Conservation (phyloP, 2,113 vertebrate species). For the Equus przewalskii region DNA sequence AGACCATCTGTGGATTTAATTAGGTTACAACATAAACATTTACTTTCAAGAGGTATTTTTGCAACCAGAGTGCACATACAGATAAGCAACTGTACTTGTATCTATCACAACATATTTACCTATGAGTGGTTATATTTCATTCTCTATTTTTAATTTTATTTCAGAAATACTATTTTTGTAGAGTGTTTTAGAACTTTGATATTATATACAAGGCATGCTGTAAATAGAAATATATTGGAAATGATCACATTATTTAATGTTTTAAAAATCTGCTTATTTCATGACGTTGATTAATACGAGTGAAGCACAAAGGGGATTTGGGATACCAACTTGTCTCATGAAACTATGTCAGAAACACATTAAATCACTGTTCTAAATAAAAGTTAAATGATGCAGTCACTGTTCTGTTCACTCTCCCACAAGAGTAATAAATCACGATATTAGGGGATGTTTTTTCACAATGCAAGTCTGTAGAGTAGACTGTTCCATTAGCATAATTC, state of each 20-base stretch:
- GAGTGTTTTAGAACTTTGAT: background rate
- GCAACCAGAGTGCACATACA: background rate
- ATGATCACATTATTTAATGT: background rate
- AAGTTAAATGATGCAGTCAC: constrained; percentile 43
- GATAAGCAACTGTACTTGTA: background rate
- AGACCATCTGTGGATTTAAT: constrained; percentile 46
- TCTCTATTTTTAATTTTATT: constrained; percentile 35
- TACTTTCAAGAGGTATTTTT: constrained; percentile 58
- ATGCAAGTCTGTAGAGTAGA: background rate
- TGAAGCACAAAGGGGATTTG: background rate
- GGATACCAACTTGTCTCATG: background rate
- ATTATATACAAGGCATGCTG: background rate
- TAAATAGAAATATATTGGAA: constrained; percentile 10
- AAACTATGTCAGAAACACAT: constrained; percentile 36
- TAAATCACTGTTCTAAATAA: constrained; percentile 49
- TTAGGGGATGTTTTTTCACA: background rate
- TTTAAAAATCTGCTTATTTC: constrained; percentile 22
- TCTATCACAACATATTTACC: background rate
- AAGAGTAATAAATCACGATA: constrained; percentile 55
- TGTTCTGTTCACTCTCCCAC: background rate
- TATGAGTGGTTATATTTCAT: background rate
- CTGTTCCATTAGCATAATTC: background rate
- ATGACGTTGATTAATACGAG: constrained; percentile 47
- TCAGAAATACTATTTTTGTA: constrained; percentile 26
- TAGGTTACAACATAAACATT: constrained; percentile 41